Evolutionary conservation across 1,140 invertebrate genomes (phyloP), one percentile per base, ranked within the genome.

Genomic region (Sitophilus oryzae): DNA sequence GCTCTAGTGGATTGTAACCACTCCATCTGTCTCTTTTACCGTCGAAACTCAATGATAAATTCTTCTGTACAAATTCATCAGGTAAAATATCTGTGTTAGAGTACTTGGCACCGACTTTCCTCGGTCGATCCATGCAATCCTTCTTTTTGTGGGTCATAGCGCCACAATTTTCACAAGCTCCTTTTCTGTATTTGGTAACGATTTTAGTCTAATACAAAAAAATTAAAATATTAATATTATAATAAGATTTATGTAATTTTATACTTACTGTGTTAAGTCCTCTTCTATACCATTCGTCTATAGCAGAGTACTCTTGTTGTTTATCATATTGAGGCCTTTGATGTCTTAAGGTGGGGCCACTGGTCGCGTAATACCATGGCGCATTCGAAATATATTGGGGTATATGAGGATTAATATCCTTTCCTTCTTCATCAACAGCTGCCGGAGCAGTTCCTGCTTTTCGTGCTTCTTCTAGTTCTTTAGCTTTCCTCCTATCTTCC

Each of bases 321-420:
- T 84, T 85, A 61, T 96, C 92, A 30, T 85, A 84, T 68, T 96
- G 95, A 4, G 88, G 89, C n/a, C 96, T 77, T 74, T 99, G 97
- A 86, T 99, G 97, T 73, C 96, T 97, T 0, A 99, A 75, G 5
- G 97, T 99, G 0, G 97, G 96, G 8, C 93, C 91, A 67, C 77
- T 74, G 2, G 93, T 82, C 6, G 91, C 92, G 77, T 94, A 96
- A 72, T 99, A 99, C 97, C 97, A 99, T 1, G 97, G 97, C 1
- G 95, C 95, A 56, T 91, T 86, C 54, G 96, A 93, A 66, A 99
- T 99, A 66, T 99, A 99, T 71, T 99, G 96, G 0, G 97, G 97
- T 70, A 99, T 99, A 65, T 99, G 97, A 1, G 97, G 97, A 77
- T 99, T 99, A 40, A 99, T 99, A 69, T 99, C 97, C 68, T 74